phyloP scores from a whole-genome alignment of 2,888 invertebrate species.

The Pyrgus malvae region DNA sequence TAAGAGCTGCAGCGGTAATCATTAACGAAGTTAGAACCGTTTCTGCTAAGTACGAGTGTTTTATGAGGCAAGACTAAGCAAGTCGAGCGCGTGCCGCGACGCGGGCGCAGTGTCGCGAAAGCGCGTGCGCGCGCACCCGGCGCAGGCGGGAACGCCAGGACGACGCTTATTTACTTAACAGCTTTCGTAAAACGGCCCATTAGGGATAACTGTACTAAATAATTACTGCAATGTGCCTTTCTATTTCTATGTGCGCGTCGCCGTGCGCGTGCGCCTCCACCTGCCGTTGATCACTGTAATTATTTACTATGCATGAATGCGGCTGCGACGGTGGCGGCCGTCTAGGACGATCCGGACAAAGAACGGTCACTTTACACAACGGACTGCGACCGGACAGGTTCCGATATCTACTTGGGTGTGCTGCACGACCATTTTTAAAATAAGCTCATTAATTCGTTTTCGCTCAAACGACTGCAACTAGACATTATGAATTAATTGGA shows the following conservation, averaged over 20 bases:
- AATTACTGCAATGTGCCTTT: conserved; percentile 82
- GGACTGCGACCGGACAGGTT: conserved; percentile 64
- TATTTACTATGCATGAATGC: conserved; percentile 82
- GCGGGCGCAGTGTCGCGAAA: conserved; percentile 23
- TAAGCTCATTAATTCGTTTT: conserved; percentile 64
- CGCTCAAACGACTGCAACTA: conserved; percentile 51
- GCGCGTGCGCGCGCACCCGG: conserved; percentile 49
- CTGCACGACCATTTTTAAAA: conserved; percentile 63
- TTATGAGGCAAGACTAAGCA: too few relatives aligned
- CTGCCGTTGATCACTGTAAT: conserved; percentile 79
- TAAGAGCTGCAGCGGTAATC: background rate
- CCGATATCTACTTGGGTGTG: conserved; percentile 68
- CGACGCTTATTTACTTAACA: conserved; percentile 79
- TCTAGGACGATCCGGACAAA: conserved; percentile 77
- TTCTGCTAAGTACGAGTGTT: background rate
- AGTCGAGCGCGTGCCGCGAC: background rate
- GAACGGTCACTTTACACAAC: conserved; percentile 66
- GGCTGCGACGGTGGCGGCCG: conserved; percentile 57
- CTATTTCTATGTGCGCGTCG: conserved; percentile 72
- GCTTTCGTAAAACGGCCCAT: conserved; percentile 80
- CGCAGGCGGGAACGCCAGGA: conserved; percentile 64
- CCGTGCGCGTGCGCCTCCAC: conserved; percentile 70
- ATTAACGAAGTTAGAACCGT: conserved; percentile 8
- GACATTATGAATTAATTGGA: conserved; percentile 46
- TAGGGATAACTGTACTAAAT: conserved; percentile 81